Base-by-base conservation (phyloP, 1,140 invertebrate species). In the Steinernema khuongi region DNA sequence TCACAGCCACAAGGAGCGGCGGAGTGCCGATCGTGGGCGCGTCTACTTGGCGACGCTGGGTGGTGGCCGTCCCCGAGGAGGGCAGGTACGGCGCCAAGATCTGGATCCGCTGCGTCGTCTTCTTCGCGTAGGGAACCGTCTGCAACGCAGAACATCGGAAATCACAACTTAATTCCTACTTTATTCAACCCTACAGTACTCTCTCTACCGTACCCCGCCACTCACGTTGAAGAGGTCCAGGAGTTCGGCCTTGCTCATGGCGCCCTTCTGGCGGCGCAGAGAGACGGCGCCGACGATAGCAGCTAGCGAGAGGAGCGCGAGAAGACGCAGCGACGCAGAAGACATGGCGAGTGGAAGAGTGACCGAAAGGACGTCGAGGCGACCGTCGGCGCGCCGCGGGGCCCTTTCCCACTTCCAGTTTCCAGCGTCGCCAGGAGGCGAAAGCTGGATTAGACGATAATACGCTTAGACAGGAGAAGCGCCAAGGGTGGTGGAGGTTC, bases 381-480 rank as follows among this genome's bases (percentile, higher is more conserved):
- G 50, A 11, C 26, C 50, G 50, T 60, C 26, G 26, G 50, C 14
- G 36, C 36, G 7, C n/a, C 36, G 36, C 50, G 50, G 14, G 50
- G 50, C 14, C 50, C 26, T 60, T 60, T 60, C 50, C 50, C 50
- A 60, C 26, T 41, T 60, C 50, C 50, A 60, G 50, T 60, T 60
- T 60, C 14, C 22, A 60, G 4, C 19, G 50, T 60, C 14, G 50
- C 50, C 50, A 60, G 50, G 26, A 60, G 50, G 50, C 11, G 50
- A 26, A 60, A 60, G 22, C 2, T 11, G 50, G 50, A 60, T 60
- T 60, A 60, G 50, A 11, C 19, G 50, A 14, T 7, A 60, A 7
- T 26, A n/a, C 50, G 11, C 14, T 60, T 60, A 60, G 26, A n/a
- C 50, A 22, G 4, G 7, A 41, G n/a, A 11, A n/a, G n/a, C 36